Base-by-base conservation (phyloP, 2,113 vertebrate genomes). In the Prinia subflava region DNA sequence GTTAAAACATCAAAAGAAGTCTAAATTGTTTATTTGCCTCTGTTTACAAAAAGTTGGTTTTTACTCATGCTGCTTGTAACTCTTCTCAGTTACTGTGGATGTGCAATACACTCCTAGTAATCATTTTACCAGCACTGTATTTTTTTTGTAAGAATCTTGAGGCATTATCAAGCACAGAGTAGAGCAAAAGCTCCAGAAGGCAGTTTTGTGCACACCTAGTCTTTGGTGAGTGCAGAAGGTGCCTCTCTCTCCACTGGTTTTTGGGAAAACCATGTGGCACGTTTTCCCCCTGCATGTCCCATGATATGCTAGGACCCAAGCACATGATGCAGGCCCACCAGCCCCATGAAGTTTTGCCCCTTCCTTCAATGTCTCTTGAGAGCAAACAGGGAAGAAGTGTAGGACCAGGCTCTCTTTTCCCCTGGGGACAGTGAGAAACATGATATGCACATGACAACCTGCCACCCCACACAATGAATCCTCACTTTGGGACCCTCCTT, bases 301-400 rank as follows among this genome's bases (percentile, higher is more conserved):
- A 62, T 15, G 20, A 28, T 10, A 23, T 0, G 2, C 17, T 13
- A 56, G 11, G 37, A 60, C 31, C 19, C 27, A 78, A 57, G 21
- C 13, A 15, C 0, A 0, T 8, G 8, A 42, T 52, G 15, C 21
- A 67, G 37, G 30, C 10, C 73, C 11, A 33, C 0, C 4, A 79
- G 33, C 18, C 15, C 7, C 35, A 20, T 8, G 8, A 35, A 53
- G 14, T n/a, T 93, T 71, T 62, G 22, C 7, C 15, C 22, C 18
- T 56, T 79, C 18, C 53, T 76, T 82, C 37, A 49, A 76, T 4
- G 4, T 1, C 10, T 2, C 15, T 52, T 50, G 31, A 57, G 13
- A 63, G 21, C 5, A 90, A 73, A 73, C 5, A 41, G 17, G 10
- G 22, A 62, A 37, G 6, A 49, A 3, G 2, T n/a, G 8, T 47